Evolutionary conservation across 2,888 invertebrate genomes (phyloP).

Genomic region (Drosophila setosimentum): DNA sequence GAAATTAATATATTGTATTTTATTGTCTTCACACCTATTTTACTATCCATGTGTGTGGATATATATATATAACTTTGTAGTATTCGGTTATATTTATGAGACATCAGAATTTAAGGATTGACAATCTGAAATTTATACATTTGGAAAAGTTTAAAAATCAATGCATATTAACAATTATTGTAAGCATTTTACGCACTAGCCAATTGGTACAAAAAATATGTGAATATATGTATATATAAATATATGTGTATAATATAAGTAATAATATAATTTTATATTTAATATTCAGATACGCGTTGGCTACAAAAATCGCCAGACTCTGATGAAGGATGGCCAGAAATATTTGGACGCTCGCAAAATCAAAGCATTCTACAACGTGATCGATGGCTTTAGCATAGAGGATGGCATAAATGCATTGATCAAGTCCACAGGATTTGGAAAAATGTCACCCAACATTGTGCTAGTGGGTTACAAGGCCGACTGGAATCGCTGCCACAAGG

Average conservation of each 20-base stretch:
- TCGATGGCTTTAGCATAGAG: conserved; percentile 91
- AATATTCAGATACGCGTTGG: conserved; percentile 87
- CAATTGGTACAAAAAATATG: background rate
- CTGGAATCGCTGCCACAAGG: conserved; percentile 91
- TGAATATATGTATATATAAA: background rate
- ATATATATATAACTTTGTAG: background rate
- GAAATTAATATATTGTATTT: background rate
- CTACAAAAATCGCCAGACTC: conserved; percentile 87
- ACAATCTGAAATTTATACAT: background rate
- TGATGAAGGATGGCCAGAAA: conserved; percentile 89
- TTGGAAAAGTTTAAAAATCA: background rate
- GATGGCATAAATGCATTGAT: conserved; percentile 93
- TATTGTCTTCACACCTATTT: background rate
- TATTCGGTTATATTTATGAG: background rate
- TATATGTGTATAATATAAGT: too few relatives aligned
- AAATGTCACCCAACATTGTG: conserved; percentile 96
- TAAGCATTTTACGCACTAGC: background rate
- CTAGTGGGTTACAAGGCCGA: conserved; percentile 97
- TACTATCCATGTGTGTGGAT: background rate
- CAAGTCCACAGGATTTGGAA: conserved; percentile 96
- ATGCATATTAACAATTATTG: background rate
- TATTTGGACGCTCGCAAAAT: conserved; percentile 94
- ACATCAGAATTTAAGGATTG: background rate
- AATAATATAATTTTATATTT: background rate
- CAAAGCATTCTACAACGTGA: conserved; percentile 94